phyloP scores from a whole-genome alignment of 2,888 invertebrate species.

The Orthosia incerta region DNA sequence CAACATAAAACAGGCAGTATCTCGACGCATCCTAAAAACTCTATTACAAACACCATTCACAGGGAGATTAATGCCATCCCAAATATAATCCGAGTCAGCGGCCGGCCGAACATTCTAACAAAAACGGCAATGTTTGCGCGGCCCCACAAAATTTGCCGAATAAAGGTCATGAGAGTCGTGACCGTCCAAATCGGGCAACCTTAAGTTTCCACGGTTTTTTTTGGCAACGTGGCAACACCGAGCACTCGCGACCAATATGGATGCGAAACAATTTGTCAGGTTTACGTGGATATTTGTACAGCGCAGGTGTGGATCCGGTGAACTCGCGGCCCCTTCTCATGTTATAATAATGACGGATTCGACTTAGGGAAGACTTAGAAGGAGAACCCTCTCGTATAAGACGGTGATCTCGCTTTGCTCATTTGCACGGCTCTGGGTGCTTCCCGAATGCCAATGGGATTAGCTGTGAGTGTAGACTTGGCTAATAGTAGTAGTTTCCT shows the following conservation, averaged over 20 bases:
- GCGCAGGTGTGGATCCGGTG: slow-evolving; percentile 82
- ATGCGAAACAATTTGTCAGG: slow-evolving; percentile 89
- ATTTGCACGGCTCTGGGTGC: slow-evolving; percentile 76
- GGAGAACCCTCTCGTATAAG: slow-evolving; percentile 59
- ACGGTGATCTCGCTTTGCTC: slow-evolving; percentile 71
- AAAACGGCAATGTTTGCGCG: slow-evolving; percentile 72
- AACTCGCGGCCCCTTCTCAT: slow-evolving; percentile 77
- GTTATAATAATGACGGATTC: slow-evolving; percentile 88
- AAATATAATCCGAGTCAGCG: slow-evolving; percentile 70
- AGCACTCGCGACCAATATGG: slow-evolving; percentile 83
- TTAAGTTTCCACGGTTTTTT: slow-evolving; percentile 75
- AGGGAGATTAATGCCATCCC: slow-evolving; percentile 69
- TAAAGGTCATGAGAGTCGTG: slow-evolving; percentile 73
- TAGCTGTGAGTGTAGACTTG: slow-evolving; percentile 18
- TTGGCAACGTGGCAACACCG: slow-evolving; percentile 74
- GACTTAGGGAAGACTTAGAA: slow-evolving; percentile 84
- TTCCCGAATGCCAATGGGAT: slow-evolving; percentile 66
- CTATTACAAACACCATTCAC: slow-evolving; percentile 69
- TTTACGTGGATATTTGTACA: slow-evolving; percentile 88
- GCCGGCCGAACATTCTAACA: slow-evolving; percentile 70
- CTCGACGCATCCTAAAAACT: slow-evolving; percentile 65
- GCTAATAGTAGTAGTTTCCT: slow-evolving; percentile 9
- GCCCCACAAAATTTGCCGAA: slow-evolving; percentile 73
- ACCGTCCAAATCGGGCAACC: slow-evolving; percentile 71
- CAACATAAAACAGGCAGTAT: slow-evolving; percentile 60